Conservation (phyloP, 92 coral and sea anemone genomes). For the Bergia sp. region DNA sequence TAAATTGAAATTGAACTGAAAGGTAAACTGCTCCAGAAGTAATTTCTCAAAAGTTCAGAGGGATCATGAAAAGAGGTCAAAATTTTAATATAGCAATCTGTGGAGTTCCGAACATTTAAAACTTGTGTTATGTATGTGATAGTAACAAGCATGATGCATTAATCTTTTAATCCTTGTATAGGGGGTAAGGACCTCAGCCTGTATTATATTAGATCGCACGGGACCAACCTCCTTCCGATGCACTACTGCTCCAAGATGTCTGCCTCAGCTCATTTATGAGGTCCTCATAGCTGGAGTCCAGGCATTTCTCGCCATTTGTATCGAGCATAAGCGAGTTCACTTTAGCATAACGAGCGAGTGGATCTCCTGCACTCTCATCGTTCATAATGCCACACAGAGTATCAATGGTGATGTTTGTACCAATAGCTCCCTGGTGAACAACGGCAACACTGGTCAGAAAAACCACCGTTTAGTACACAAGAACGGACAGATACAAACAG, state of each 20-base stretch:
- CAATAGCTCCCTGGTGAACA: constrained; percentile 79
- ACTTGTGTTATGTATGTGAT: too few species aligned
- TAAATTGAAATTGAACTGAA: too few species aligned
- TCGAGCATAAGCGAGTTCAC: constrained; percentile 85
- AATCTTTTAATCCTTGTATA: too few species aligned
- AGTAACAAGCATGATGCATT: too few species aligned
- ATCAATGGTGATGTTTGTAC: constrained; percentile 89
- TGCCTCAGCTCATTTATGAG: constrained; percentile 71
- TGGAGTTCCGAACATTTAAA: too few species aligned
- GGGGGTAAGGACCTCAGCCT: too few species aligned
- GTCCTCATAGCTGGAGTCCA: constrained; percentile 75
- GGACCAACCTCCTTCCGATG: constrained; percentile 91
- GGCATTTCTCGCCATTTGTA: constrained; percentile 74
- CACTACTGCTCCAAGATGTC: constrained; percentile 89
- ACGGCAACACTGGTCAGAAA: background rate
- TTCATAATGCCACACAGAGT: constrained; percentile 91
- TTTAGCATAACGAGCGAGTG: constrained; percentile 78
- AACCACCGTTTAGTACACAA: background rate
- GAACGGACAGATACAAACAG: background rate
- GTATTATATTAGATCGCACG: too few species aligned
- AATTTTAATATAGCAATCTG: too few species aligned
- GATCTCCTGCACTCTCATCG: constrained; percentile 67
- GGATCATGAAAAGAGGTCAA: too few species aligned
- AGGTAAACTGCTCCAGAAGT: too few species aligned
- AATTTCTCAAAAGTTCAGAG: too few species aligned